phyloP scores from a whole-genome alignment of 2,888 invertebrate species.

The Mellilla xanthometata region DNA sequence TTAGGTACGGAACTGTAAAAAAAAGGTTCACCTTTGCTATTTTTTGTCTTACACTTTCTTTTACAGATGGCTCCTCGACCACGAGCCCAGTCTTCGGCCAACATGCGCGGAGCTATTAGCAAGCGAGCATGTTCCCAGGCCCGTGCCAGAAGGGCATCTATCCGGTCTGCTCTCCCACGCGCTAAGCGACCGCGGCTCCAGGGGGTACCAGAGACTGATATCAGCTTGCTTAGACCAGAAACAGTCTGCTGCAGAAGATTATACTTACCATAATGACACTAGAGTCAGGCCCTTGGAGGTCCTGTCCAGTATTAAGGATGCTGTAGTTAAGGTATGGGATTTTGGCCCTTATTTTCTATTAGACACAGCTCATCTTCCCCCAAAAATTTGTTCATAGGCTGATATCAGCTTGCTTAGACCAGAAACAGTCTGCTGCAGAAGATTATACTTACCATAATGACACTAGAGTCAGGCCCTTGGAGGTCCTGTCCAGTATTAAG shows the following conservation, averaged over 20 bases:
- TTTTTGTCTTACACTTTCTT: too few species aligned
- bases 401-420: too few species aligned
- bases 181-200: conserved; percentile 86
- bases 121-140: conserved; percentile 92
- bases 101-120: conserved; percentile 92
- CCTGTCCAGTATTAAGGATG: conserved; percentile 48
- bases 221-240: conserved; percentile 73
- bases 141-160: conserved; percentile 93
- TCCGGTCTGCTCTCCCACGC: conserved; percentile 92
- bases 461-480: conserved; percentile 44
- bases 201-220: conserved; percentile 57
- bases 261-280: conserved; percentile 87
- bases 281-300: conserved; percentile 43
- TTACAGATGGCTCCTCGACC: conserved; percentile 90
- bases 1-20: too few species aligned
- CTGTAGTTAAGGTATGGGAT: conserved; percentile 50
- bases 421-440: too few species aligned
- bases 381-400: too few species aligned
- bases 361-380: too few species aligned
- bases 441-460: conserved; percentile 87
- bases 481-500: conserved; percentile 44
- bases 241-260: conserved; percentile 86
- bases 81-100: conserved; percentile 92
- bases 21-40: too few species aligned
- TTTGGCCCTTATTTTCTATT: not conserved